Conservation (phyloP, 2,888 invertebrate genomes). For the Pachymerium ferrugineum region DNA sequence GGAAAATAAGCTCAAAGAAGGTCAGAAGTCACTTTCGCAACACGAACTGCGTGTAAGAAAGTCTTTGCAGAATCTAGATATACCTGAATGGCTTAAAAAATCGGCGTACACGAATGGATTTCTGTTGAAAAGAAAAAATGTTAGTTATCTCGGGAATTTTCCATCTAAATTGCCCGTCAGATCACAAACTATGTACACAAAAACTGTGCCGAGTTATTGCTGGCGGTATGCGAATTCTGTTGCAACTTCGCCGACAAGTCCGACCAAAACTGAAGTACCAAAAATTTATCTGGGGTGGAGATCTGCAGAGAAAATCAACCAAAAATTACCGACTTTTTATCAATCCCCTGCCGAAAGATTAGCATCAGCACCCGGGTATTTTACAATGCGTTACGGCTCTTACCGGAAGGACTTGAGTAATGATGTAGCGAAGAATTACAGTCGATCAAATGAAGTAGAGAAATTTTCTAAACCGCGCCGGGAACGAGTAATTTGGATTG, state of each 20-base stretch:
- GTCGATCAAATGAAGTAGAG: neutral
- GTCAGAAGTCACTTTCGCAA: constrained; percentile 73
- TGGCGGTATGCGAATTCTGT: neutral
- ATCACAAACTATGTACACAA: neutral
- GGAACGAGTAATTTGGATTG: constrained; percentile 69
- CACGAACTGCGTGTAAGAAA: constrained; percentile 89
- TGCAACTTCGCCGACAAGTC: neutral
- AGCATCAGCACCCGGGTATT: constrained; percentile 35
- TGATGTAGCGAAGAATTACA: neutral
- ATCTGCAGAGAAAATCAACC: constrained; percentile 64
- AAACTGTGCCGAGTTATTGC: neutral
- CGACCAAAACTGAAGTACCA: constrained; percentile 52
- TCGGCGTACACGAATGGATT: constrained; percentile 54
- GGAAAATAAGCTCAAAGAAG: constrained; percentile 66
- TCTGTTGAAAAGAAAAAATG: neutral
- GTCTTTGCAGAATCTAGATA: constrained; percentile 85
- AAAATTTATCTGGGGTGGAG: constrained; percentile 89
- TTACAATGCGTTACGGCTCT: constrained; percentile 32
- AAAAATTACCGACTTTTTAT: constrained; percentile 39
- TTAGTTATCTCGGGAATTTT: neutral
- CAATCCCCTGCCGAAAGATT: constrained; percentile 63
- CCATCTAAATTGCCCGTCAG: neutral
- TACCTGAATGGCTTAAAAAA: constrained; percentile 90
- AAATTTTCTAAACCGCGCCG: neutral
- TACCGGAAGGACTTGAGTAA: neutral